These are phyloP conservation scores for Acleris cristana DNA, from an alignment of 2,888 invertebrate species.

Conservation along the genomic window DNA sequence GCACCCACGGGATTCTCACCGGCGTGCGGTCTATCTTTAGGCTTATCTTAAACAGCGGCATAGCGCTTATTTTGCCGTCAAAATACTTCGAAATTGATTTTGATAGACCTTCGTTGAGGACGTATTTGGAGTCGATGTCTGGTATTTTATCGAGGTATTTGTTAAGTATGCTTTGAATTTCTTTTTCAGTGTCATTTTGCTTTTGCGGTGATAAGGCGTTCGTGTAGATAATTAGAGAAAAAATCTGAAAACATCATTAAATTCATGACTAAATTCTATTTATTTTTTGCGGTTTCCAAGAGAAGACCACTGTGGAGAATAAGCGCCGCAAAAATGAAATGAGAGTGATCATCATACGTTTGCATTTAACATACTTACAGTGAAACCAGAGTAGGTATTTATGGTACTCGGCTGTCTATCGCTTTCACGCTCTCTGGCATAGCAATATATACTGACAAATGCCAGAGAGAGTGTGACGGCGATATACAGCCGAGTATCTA, in stretches of 20 bases:
- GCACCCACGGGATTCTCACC: constrained; percentile 70
- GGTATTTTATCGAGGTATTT: constrained; percentile 61
- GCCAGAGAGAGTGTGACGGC: no score
- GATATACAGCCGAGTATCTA: no score
- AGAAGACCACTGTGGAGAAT: no score
- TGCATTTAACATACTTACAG: no score
- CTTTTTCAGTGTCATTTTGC: constrained; percentile 47
- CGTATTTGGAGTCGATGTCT: constrained; percentile 61
- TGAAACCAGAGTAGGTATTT: no score
- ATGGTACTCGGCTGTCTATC: no score
- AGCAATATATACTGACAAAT: no score
- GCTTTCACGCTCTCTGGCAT: no score
- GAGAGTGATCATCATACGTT: no score
- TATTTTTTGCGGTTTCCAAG: no score
- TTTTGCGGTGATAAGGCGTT: constrained; percentile 48
- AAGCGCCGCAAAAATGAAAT: no score
- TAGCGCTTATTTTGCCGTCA: constrained; percentile 61
- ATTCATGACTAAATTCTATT: no score
- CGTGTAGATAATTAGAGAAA: constrained; percentile 41
- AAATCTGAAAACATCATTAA: constrained; percentile 40
- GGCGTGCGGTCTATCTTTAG: constrained; percentile 68
- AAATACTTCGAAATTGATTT: constrained; percentile 61
- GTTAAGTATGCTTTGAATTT: constrained; percentile 51
- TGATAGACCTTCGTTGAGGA: constrained; percentile 62
- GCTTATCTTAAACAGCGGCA: constrained; percentile 68